phyloP scores from a whole-genome alignment of 2,113 vertebrate species.

The Pyrgilauda ruficollis region DNA sequence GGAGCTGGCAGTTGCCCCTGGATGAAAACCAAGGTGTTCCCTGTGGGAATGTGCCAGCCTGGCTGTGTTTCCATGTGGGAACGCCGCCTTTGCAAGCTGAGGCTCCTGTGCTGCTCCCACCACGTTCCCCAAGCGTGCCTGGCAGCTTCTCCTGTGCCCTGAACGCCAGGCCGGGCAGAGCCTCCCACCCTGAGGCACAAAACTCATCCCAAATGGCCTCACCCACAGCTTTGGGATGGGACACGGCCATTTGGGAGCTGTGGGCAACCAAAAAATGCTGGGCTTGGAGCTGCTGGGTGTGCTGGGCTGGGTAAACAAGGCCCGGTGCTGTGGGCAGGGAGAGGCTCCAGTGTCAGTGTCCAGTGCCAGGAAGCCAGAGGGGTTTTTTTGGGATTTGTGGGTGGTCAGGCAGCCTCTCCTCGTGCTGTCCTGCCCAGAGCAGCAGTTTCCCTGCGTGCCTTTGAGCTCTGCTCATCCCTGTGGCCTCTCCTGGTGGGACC shows the following conservation, averaged over 20 bases:
- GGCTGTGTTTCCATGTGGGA: background rate
- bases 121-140: background rate
- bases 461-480: background rate
- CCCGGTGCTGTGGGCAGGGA: background rate
- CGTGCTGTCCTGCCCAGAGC: background rate
- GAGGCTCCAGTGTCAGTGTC: background rate
- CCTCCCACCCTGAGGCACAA: background rate
- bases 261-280: background rate
- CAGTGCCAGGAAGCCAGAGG: background rate
- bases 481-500: background rate
- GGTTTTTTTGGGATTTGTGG: background rate
- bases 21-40: fast-evolving
- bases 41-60: background rate
- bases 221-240: fast-evolving
- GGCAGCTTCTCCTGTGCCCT: background rate
- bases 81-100: fast-evolving
- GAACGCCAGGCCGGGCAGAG: background rate
- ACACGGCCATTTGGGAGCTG: background rate
- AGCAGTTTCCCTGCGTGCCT: background rate
- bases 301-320: background rate
- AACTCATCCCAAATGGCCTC: fast-evolving
- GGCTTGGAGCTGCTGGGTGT: background rate
- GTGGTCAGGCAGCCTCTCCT: background rate
- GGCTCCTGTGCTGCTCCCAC: background rate
- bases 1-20: background rate